Evolutionary conservation across 2,113 vertebrate genomes (phyloP), one percentile per base, ranked within the genome.

Genomic region (Periophthalmus modestus): DNA sequence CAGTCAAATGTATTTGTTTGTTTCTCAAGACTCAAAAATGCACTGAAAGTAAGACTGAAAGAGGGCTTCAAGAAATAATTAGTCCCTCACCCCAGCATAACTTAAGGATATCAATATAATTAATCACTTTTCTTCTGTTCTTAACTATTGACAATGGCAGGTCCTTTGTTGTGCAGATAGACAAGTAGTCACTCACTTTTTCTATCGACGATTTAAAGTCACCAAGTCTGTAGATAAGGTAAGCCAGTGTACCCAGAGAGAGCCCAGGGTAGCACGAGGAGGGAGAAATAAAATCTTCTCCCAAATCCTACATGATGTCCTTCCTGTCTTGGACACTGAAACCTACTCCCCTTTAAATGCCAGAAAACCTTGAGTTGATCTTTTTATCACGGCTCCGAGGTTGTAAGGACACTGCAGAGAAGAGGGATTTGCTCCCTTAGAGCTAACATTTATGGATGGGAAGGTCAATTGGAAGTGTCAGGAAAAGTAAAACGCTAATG

Each of bases 1-100:
- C n/a, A 69, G 65, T 24, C 48, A 23, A 14, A 6, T 63, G 14
- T 19, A 71, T 36, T 48, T 36, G 69, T 16, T 73, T 69, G 79
- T 88, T 21, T 81, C 69, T 71, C 23, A 39, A 72, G 76, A 74
- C 85, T 79, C 69, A 80, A 77, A 79, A 82, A 87, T 88, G 86
- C 89, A 92, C 86, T 87, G 74, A 83, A 76, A 88, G 83, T 66
- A 71, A 84, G 73, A 79, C 19, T 52, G 70, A 69, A 54, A 82
- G 68, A 61, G 63, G 65, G 72, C 69, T 69, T 58, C 54, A 59
- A 34, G 69, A 34, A 62, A 33, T 61, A 16, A 61, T 59, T 14
- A 24, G 12, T 28, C 9, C 7, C 54, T 7, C 54, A 21, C 2
- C 54, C n/a, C 54, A 55, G 54, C 48, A 50, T 50, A 50, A 50